A percentile compares a stretch with the other conserved stretches of the same genome.
phyloP scores from a whole-genome alignment of 2,888 invertebrate genomes.

The Ophonus ardosiacus region DNA sequence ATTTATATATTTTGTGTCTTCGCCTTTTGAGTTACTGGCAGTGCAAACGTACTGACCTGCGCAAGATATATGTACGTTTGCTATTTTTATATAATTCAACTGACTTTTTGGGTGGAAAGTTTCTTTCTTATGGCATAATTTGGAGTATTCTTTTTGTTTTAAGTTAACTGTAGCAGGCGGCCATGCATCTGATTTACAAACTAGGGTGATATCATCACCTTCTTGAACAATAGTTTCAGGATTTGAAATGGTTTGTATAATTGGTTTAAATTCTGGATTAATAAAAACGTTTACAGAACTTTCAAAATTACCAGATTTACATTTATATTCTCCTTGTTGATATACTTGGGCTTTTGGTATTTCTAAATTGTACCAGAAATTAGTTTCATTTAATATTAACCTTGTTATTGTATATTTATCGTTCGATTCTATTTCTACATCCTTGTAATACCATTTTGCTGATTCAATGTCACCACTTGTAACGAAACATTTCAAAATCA shows the following conservation, averaged over 20 bases:
- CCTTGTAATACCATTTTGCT: slow-evolving; percentile 8
- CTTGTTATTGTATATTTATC: background rate
- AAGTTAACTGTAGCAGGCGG: background rate
- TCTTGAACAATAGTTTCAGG: background rate
- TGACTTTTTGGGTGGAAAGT: background rate
- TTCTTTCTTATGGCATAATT: background rate
- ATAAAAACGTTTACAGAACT: background rate
- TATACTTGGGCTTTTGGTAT: background rate
- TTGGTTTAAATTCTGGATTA: background rate
- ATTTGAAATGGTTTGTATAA: background rate
- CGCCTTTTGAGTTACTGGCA: background rate
- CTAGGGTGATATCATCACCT: background rate
- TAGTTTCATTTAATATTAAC: background rate
- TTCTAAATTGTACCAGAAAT: background rate
- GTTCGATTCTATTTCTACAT: background rate
- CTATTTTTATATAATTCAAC: background rate
- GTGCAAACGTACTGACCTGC: background rate
- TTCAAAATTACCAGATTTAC: background rate
- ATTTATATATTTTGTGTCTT: background rate
- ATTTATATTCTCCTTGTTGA: background rate
- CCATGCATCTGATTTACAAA: background rate
- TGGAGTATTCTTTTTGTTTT: background rate
- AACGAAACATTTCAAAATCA: slow-evolving; percentile 8
- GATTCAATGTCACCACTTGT: background rate
- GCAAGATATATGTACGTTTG: slow-evolving; percentile 4